A percentile compares a stretch with the other conserved stretches of the same genome.
These are phyloP conservation scores for Gymnoscopelus microlampas DNA, from an alignment of 2,797 vertebrate genomes.

Conservation along the genomic window DNA sequence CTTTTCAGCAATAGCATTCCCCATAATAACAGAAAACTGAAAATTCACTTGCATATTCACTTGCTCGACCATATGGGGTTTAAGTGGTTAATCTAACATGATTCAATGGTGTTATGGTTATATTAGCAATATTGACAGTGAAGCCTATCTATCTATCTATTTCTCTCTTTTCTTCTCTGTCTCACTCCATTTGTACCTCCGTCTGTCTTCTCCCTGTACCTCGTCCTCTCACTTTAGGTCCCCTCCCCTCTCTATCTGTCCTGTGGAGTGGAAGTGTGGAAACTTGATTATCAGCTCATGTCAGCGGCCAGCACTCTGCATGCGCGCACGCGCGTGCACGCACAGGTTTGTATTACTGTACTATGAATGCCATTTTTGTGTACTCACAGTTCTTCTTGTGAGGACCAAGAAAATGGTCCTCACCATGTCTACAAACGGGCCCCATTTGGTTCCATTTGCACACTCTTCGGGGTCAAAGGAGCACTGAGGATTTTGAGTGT, in stretches of 20 bases:
- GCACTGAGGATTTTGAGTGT: too few relatives aligned
- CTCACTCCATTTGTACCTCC: conserved; percentile 11
- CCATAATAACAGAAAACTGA: too few relatives aligned
- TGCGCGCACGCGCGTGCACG: neutral
- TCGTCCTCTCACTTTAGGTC: neutral
- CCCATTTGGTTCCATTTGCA: too few relatives aligned
- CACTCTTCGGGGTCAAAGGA: too few relatives aligned
- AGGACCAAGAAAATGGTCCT: neutral
- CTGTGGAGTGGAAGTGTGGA: conserved; percentile 51
- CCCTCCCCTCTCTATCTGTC: conserved; percentile 16
- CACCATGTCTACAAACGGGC: neutral
- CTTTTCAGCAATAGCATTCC: too few relatives aligned
- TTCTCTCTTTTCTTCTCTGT: conserved; percentile 1
- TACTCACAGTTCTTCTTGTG: too few relatives aligned
- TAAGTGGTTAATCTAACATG: neutral
- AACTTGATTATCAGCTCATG: conserved; percentile 86
- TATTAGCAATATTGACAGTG: too few relatives aligned
- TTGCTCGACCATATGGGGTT: too few relatives aligned
- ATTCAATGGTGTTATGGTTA: neutral
- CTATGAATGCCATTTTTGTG: too few relatives aligned
- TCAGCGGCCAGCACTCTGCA: conserved; percentile 45
- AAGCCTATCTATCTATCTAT: too few relatives aligned
- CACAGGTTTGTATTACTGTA: neutral
- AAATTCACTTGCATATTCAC: too few relatives aligned
- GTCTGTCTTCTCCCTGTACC: conserved; percentile 30